Percentiles rank a stretch among this genome's conserved stretches.
Conservation (phyloP, 2,797 vertebrate species). For the Macrochelys suwanniensis region DNA sequence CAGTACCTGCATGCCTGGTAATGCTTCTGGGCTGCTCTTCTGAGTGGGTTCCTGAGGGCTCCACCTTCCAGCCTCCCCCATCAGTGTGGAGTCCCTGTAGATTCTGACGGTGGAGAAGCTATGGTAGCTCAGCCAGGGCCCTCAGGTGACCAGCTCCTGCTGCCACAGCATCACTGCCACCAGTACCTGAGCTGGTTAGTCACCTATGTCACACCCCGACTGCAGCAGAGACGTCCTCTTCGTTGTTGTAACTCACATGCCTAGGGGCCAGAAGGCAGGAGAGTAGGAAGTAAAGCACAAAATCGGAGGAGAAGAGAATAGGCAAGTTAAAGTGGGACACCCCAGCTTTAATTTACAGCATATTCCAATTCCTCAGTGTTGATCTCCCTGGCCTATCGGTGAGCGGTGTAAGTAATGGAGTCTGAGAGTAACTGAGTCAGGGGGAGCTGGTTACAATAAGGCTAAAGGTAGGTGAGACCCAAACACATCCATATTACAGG, state of each 20-base stretch:
- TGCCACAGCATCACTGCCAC: no score
- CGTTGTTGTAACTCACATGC: background rate
- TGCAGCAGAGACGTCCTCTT: no score
- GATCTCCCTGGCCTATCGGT: background rate
- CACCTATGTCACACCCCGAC: background rate
- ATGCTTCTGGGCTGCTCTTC: background rate
- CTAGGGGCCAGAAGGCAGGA: background rate
- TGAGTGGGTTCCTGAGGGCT: background rate
- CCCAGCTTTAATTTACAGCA: no score
- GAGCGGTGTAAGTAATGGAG: background rate
- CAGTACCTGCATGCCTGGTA: slow-evolving; percentile 45
- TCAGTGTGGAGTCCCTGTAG: background rate
- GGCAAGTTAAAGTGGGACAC: background rate
- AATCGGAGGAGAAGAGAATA: background rate
- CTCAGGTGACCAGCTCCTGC: background rate
- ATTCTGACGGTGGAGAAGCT: background rate
- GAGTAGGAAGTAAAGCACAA: background rate
- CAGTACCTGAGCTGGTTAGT: background rate
- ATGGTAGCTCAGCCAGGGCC: background rate
- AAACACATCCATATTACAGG: background rate
- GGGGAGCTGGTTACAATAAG: background rate
- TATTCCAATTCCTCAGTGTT: background rate
- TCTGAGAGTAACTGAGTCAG: background rate
- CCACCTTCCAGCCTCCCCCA: background rate
- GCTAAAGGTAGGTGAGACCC: background rate